Evolutionary conservation across 2,113 vertebrate genomes (phyloP), one percentile per base, ranked within the genome.

Genomic region (Nanorana parkeri): DNA sequence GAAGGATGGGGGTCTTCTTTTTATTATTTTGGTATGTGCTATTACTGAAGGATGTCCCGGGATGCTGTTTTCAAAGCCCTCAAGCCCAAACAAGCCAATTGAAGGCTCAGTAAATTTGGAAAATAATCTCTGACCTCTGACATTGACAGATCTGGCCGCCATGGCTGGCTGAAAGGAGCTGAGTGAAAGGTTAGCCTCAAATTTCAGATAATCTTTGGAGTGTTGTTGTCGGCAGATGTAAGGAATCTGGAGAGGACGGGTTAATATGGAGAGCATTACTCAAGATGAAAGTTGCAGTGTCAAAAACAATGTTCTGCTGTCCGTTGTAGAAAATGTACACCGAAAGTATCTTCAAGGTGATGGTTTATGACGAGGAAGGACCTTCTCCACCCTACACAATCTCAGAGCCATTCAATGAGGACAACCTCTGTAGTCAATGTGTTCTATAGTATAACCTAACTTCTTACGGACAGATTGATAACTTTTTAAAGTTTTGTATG

Each of bases 1-100:
- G 41, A 64, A 64, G 66, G 32, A 17, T 28, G 21, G 16, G 13
- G 52, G 32, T 47, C 60, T 32, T 64, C 68, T 28, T 71, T 13
- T 63, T 71, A 54, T 80, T 80, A 72, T 64, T 26, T 15, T 63
- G 78, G 78, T n/a, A 80, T 80, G 78, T 17, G 68, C 36, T 72
- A 51, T 52, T 52, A 28, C 41, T 65, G 1, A 80, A 64, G 61
- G 71, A 80, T 32, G n/a, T n/a, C 78, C 36, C 15, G 36, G 68
- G 55, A 29, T 52, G 78, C 55, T 36, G 20, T 19, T 75, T 74
- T 66, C 60, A 73, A 66, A 41, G 54, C 55, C 58, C n/a, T 17
- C 24, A 21, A 66, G 28, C 28, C 69, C 16, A 24, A 52, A 74
- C 21, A 47, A 20, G 28, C 17, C 17, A 68, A 60, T 69, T 17